Percentiles rank a stretch among this genome's conserved stretches.
phyloP scores from a whole-genome alignment of 2,888 invertebrate species.

The Stenolophus ochropezus region DNA sequence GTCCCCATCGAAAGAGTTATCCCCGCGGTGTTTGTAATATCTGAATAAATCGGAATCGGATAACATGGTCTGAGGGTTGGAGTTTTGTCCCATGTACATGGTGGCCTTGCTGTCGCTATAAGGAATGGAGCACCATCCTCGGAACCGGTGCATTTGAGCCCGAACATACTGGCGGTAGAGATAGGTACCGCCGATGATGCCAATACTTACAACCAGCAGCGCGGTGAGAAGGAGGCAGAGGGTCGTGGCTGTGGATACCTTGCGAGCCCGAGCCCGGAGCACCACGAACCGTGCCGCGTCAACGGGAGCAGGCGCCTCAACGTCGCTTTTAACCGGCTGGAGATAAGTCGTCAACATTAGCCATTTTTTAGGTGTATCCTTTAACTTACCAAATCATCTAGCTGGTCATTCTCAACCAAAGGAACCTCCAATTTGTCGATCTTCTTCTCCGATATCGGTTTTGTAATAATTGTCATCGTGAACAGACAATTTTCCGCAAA shows the following conservation, averaged over 20 bases:
- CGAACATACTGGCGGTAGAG: conserved; percentile 84
- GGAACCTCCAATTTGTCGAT: conserved; percentile 80
- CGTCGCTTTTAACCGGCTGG: conserved; percentile 71
- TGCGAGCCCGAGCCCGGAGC: conserved; percentile 74
- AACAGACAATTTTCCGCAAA: conserved; percentile 57
- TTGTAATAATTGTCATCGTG: conserved; percentile 87
- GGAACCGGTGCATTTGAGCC: conserved; percentile 78
- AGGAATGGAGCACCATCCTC: conserved; percentile 83
- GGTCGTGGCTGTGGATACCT: conserved; percentile 79
- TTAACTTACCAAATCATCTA: conserved; percentile 70
- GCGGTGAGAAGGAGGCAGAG: conserved; percentile 82
- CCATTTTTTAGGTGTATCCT: conserved; percentile 33
- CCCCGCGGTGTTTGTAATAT: conserved; percentile 25
- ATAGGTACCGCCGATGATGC: conserved; percentile 82
- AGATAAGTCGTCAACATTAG: conserved; percentile 59
- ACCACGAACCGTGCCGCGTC: conserved; percentile 71
- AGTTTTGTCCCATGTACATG: conserved; percentile 52
- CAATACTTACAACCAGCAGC: conserved; percentile 82
- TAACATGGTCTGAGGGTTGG: conserved; percentile 65
- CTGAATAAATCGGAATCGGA: conserved; percentile 53
- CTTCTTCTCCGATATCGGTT: conserved; percentile 84
- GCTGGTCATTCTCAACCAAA: conserved; percentile 76
- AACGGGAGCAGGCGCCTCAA: conserved; percentile 72
- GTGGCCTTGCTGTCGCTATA: conserved; percentile 69
- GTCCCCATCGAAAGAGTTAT: conserved; percentile 62